Conservation (phyloP, 2,888 invertebrate species). For the Prosopocoilus inquinatus region DNA sequence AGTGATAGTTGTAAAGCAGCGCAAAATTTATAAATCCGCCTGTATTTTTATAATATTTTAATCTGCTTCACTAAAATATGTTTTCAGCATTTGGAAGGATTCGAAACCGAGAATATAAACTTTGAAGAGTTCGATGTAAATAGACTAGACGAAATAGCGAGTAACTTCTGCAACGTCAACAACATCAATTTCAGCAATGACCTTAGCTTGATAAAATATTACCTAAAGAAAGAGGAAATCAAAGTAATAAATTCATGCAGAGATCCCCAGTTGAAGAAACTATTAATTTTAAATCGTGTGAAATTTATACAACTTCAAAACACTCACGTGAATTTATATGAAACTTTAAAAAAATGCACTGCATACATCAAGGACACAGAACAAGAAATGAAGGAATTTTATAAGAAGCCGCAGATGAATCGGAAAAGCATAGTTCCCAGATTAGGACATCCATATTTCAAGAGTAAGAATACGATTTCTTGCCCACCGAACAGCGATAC, state of each 20-base stretch:
- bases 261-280: slow-evolving; percentile 30
- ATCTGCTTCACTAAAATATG: neutral
- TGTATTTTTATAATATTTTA: neutral
- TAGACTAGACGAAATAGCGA: slow-evolving; percentile 1
- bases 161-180: slow-evolving; percentile 4
- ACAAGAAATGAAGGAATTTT: slow-evolving; percentile 6
- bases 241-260: slow-evolving; percentile 32
- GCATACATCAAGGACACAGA: slow-evolving; percentile 23
- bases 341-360: slow-evolving; percentile 29
- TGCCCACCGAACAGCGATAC: slow-evolving; percentile 61
- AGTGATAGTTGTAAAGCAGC: too few species aligned
- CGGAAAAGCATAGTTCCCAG: slow-evolving; percentile 21
- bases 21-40: too few species aligned
- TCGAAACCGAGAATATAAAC: slow-evolving; percentile 11
- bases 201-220: slow-evolving; percentile 12
- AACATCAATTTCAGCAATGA: slow-evolving; percentile 13
- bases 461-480: slow-evolving; percentile 56
- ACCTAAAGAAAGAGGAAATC: slow-evolving; percentile 31
- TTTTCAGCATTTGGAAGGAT: slow-evolving; percentile 14
- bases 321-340: slow-evolving; percentile 33
- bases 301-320: slow-evolving; percentile 34
- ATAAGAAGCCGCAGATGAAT: neutral
- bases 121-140: slow-evolving; percentile 10
- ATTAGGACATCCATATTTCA: slow-evolving; percentile 65
- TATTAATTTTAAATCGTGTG: slow-evolving; percentile 34